Conservation (phyloP, 37 sponge, comb jelly and placozoan species). For the Amphimedon queenslandica region DNA sequence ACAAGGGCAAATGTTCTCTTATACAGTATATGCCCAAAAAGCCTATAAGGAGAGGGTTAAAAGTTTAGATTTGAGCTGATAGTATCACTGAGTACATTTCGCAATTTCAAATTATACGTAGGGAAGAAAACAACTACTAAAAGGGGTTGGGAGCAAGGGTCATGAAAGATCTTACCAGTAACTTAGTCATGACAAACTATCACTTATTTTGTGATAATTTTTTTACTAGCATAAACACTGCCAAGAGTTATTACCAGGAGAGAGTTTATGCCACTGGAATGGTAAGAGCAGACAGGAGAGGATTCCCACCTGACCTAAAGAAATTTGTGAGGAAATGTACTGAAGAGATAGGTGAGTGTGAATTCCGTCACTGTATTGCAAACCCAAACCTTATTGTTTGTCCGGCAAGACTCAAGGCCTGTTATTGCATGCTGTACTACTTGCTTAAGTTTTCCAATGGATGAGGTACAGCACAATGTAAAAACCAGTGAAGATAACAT, state of each 20-base stretch:
- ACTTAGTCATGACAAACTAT: constrained; percentile 3
- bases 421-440: no score
- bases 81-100: constrained; percentile 16
- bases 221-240: constrained; percentile 14
- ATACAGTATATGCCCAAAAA: background rate
- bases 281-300: constrained; percentile 7
- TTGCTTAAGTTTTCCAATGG: no score
- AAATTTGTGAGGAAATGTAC: no score
- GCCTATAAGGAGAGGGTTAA: background rate
- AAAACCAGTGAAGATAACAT: no score
- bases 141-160: constrained; percentile 24
- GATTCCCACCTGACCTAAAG: constrained; percentile 27
- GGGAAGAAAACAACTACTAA: constrained; percentile 12
- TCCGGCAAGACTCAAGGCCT: no score
- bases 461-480: no score
- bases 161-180: constrained; percentile 6
- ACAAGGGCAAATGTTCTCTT: constrained; percentile 2
- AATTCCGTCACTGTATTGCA: no score
- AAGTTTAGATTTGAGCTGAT: constrained; percentile 25
- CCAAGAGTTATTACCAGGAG: constrained; percentile 8
- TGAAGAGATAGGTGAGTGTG: no score
- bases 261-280: constrained; percentile 25
- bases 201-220: constrained; percentile 38
- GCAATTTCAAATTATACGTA: constrained; percentile 18
- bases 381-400: no score